Evolutionary conservation across 2,797 vertebrate species (phyloP).

Genomic region (Hippopotamyrus pictus): DNA sequence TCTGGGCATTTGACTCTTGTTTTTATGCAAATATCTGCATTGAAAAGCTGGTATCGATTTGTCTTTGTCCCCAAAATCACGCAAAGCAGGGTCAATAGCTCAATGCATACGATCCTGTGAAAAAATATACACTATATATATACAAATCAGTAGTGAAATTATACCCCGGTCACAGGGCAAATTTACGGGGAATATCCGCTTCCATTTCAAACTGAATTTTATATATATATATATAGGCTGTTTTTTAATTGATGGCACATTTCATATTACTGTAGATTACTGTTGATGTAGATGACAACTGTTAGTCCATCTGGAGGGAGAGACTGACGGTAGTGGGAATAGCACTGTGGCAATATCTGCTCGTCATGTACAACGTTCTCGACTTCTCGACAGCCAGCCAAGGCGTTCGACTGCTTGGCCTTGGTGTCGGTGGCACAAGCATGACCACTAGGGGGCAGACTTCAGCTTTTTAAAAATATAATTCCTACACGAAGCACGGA

Average conservation of each 20-base stretch:
- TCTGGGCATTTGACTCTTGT: background rate
- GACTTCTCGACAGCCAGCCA: background rate
- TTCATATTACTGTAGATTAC: background rate
- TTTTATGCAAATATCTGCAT: background rate
- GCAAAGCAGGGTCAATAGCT: background rate
- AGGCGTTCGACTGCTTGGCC: conserved; percentile 34
- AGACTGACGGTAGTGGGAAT: background rate
- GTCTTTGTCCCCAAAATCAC: background rate
- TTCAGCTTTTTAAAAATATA: conserved; percentile 50
- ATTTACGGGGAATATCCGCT: background rate
- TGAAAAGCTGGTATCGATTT: background rate
- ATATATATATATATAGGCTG: background rate
- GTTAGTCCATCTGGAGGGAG: background rate
- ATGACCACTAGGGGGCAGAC: conserved; percentile 69
- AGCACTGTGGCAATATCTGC: background rate
- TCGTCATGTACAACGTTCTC: background rate
- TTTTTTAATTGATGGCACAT: background rate
- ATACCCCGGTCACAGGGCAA: background rate
- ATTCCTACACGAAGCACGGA: background rate
- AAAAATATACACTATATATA: background rate
- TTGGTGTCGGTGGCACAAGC: conserved; percentile 34
- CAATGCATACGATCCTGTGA: background rate
- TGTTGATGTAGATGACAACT: conserved; percentile 1
- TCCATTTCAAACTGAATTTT: background rate
- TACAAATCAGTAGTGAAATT: background rate